Base-by-base conservation (phyloP, 2,797 vertebrate species). In the Salarias fasciatus region DNA sequence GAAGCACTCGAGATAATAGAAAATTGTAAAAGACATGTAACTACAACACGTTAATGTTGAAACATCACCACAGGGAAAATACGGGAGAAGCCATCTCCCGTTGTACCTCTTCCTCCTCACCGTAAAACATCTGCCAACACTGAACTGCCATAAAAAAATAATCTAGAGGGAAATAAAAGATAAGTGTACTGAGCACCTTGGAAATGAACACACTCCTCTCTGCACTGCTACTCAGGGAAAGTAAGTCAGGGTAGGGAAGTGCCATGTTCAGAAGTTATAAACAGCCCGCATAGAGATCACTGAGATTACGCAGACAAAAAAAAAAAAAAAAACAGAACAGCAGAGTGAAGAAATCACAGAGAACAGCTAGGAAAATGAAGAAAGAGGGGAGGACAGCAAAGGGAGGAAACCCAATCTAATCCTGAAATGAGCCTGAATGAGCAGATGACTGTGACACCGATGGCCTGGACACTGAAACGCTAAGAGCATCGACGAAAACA, bases 261-360 rank as follows among this genome's bases (percentile, higher is more conserved):
- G 51, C 79, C 79, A 88, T 83, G 85, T 86, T 88, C 85, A 85
- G 61, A 73, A 80, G 80, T 79, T 75, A 85, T 83, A 84, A 88
- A 87, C 79, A 85, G 85, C 67, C 81, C 61, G 50, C 72, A 66
- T 7, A 40, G 55, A 83, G 81, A 84, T 87, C 77, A 81, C 65
- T 85, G 47, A 85, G 72, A 88, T 85, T 83, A 75, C 47, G 66
- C 50, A 62, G 69, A 80, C 63, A 69, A 77, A 83, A 73, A 45
- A 66, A 65, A 62, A 77, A 57, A 53, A 62, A 69, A 80, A 85
- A 73, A 45, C 69, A 68, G 64, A 77, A 60, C 56, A 59, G 66
- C 55, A 53, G 65, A 75, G 61, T 35, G 46, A 18, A 69, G 52
- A 54, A 74, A 84, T 84, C 82, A 83, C 60, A 81, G 59, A 62